Base-by-base conservation (phyloP, 2,113 vertebrate genomes). In the Apteryx owenii region DNA sequence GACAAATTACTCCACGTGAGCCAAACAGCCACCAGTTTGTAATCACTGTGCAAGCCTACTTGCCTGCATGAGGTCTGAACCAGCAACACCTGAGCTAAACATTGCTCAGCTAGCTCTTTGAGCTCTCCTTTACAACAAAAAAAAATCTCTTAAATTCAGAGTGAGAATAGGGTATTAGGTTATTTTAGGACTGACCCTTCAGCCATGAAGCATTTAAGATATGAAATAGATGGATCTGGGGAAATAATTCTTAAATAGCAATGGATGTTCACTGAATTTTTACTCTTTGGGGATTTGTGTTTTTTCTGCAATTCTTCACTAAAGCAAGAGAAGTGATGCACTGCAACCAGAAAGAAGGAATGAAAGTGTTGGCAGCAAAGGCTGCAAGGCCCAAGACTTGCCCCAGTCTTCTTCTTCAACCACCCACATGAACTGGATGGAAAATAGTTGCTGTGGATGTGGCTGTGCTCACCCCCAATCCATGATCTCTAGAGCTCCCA, bases 191-290 rank as follows among this genome's bases (percentile, higher is more conserved):
- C 29, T 50, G 33, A 46, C n/a, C 31, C 95, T 88, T 93, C 56
- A 78, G 56, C 69, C 36, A 18, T 5, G 11, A 86, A 90, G 42
- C 64, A 71, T n/a, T 92, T 88, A 48, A 68, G 82, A 71, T 70
- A 85, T 25, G 29, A 86, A 88, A 85, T 36, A 88, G 29, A 20
- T 83, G 50, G 76, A 71, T 81, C 90, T 71, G 61, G 80, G 61
- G 69, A 96, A 88, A 90, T 88, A 94, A 94, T 81, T 92, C 12
- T 2, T 56, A 89, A 92, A 38, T 42, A 93, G 76, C 19, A 19
- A 86, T 86, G 54, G 29, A 10, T 44, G 61, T 64, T 78, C 66
- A 69, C 48, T 95, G 83, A 86, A 75, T 64, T 95, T 95, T 76
- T 79, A 26, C 31, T 83, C 68, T 68, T 29, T 25, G 14, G 79